Base-by-base conservation (phyloP, 1,140 invertebrate species). In the Sitophilus oryzae region DNA sequence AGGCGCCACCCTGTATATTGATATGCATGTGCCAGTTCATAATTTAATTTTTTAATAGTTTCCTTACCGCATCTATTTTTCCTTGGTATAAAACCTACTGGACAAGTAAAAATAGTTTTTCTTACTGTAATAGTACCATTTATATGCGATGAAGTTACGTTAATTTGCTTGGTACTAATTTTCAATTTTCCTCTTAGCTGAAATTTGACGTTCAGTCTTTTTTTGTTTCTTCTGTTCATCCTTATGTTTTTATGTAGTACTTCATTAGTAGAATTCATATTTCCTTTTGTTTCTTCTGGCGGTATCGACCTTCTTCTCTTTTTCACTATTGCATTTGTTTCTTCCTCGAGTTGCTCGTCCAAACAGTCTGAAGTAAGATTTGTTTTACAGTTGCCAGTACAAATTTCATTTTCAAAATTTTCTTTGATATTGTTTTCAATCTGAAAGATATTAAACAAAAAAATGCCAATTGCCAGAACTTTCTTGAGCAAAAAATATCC, bases 281-380 rank as follows among this genome's bases (percentile, higher is more conserved):
- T 2, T 35, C 20, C 10, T 6, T 37, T 52, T 41, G 36, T 25
- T n/a, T 14, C 25, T 14, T 21, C 42, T 14, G 22, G 15, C 46
- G n/a, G 34, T 49, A 22, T 64, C 40, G 30, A 57, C 35, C 44
- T 66, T 54, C 48, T 35, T 19, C 44, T 42, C 38, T 25, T 61
- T n/a, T 1, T 38, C n/a, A 52, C 10, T 22, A 67, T 61, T 22
- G 56, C 52, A 49, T 70, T 69, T 0, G 61, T 52, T 25, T 60
- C 56, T 59, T 70, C 61, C 56, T 64, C 62, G 19, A 61, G 52
- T 41, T 61, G 49, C 16, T 64, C 58, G 3, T 53, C 20, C 35
- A 66, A 52, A 56, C 75, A 76, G 37, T 70, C 63, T 5, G 71
- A 55, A 49, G 71, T 59, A 8, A 67, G 62, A 11, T 65, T 63